phyloP scores from a whole-genome alignment of 2,797 vertebrate species.

The Vespertilio murinus region DNA sequence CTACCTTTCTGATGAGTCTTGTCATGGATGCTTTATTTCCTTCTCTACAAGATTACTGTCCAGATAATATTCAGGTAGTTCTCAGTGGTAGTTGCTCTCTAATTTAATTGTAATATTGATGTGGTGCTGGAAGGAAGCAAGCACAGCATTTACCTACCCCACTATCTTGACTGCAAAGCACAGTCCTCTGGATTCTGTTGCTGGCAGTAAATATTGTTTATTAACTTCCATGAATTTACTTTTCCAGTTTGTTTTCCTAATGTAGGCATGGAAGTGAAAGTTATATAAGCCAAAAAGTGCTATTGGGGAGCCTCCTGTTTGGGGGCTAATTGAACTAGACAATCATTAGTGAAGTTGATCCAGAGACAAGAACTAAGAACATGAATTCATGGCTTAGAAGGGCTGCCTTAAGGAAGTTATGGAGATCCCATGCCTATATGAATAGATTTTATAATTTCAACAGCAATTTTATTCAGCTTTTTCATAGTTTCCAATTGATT shows the following conservation, averaged over 20 bases:
- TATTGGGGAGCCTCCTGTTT: background rate
- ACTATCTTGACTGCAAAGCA: background rate
- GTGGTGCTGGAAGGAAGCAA: background rate
- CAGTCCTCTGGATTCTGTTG: background rate
- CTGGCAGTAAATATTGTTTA: background rate
- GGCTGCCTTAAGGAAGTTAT: background rate
- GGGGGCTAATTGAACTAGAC: background rate
- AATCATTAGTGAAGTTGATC: slow-evolving; percentile 17
- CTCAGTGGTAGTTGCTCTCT: background rate
- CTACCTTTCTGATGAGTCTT: background rate
- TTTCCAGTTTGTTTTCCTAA: background rate
- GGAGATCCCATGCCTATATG: background rate
- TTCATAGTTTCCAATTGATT: slow-evolving; percentile 30
- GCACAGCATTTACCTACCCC: background rate
- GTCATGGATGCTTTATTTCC: background rate
- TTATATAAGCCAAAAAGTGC: background rate
- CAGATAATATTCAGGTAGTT: background rate
- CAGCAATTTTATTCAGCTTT: background rate
- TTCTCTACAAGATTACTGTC: background rate
- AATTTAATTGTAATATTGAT: background rate
- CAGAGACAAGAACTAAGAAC: background rate
- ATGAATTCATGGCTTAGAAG: background rate
- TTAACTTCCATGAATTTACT: background rate
- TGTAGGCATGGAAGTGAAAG: background rate
- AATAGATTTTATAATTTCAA: slow-evolving; percentile 31